Percentiles rank a stretch among this genome's conserved stretches.
phyloP scores from a whole-genome alignment of 2,113 vertebrate species.

The Panthera leo region DNA sequence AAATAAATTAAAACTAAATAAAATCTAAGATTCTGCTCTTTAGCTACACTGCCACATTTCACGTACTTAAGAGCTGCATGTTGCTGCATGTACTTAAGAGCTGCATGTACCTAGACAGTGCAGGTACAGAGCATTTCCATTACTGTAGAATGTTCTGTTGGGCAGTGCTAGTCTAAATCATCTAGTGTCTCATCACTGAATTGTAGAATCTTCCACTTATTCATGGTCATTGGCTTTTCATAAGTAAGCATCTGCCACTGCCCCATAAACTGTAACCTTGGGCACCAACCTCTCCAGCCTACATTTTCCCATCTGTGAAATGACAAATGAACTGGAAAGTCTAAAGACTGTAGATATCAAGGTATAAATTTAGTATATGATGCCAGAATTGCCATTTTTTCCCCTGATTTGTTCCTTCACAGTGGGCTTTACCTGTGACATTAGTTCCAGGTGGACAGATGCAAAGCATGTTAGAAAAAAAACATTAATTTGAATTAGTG shows the following conservation, averaged over 20 bases:
- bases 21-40: background rate
- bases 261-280: background rate
- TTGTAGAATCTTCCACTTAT: background rate
- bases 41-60: background rate
- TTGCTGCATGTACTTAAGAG: background rate
- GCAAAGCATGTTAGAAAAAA: slow-evolving; percentile 10
- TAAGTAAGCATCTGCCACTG: background rate
- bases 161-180: background rate
- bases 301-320: background rate
- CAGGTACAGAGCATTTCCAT: background rate
- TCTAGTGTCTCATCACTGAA: background rate
- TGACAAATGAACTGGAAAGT: background rate
- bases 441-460: background rate
- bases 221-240: background rate
- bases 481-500: background rate
- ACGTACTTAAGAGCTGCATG: background rate
- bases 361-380: background rate
- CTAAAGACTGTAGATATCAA: background rate
- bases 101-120: too few species aligned
- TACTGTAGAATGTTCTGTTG: background rate
- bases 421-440: background rate
- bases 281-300: background rate
- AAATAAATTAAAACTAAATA: background rate
- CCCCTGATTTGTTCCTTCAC: background rate
- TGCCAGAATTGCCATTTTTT: background rate